Evolutionary conservation across 2,888 invertebrate species (phyloP), one percentile per base, ranked within the genome.

Genomic region (Minunthozetes semirufus): DNA sequence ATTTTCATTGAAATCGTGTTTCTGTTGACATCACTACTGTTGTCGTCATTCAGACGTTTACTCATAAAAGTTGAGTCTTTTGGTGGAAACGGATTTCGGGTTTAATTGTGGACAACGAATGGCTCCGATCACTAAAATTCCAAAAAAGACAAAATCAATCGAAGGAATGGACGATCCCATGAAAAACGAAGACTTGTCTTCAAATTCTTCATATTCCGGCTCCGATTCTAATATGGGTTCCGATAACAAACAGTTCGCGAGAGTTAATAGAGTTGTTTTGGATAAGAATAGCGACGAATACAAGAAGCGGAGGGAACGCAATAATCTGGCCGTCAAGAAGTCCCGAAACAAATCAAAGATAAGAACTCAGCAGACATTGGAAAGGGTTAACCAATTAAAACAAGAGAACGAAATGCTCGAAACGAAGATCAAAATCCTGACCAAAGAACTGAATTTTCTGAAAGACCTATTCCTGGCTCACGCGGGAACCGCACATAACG

Each of bases 251-350:
- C 72, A 68, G 42, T 77, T 66, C 70, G 77, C 63, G 6, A 63
- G 75, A 66, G 77, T 77, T 0, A 77, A 77, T 53, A 74, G 77
- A 8, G 72, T 77, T 5, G 53, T 75, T 8, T 42, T 79, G 33
- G 78, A 79, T 68, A 82, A 82, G 74, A 78, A 80, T 56, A 80
- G 80, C n/a, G 89, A 89, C 17, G 89, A 89, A 79, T 92, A 92
- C 81, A 85, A 90, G 76, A 87, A 87, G 79, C 87, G 88, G 73
- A 85, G 92, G 48, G 90, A 91, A 80, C 86, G 90, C 80, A 92
- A 92, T 84, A 92, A 92, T 56, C 83, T 91, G 89, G 92, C 92
- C 74, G 92, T 92, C 0, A 92, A 92, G 83, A 88, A 90, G 78
- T 91, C 91, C 79, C 85, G 92, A 78, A 90, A 88, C 74, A 92